Evolutionary conservation across 2,113 vertebrate genomes (phyloP), one percentile per base, ranked within the genome.

Genomic region (Melanerpes formicivorus): DNA sequence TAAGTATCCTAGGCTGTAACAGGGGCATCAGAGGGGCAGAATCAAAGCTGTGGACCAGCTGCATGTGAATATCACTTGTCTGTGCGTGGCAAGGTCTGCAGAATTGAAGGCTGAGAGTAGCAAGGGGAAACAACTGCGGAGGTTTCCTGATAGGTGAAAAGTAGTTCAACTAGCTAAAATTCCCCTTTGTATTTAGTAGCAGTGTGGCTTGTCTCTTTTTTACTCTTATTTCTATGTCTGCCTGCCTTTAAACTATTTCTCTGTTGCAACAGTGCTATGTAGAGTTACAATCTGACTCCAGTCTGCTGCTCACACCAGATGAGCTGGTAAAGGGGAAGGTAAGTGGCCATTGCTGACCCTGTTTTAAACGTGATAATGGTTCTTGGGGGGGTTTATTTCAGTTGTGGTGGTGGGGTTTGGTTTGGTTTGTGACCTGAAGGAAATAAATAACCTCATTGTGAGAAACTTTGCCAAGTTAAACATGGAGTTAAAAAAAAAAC

Each of bases 241-340:
- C 46, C 63, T 84, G 18, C 54, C 30, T 50, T 16, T 87, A 9
- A 62, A 46, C 42, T 67, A 7, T 64, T 27, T 29, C 79, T 87
- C n/a, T 88, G 5, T 70, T 54, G 7, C 63, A 69, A 93, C 91
- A 97, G 97, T 96, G 48, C 56, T 91, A 62, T 83, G 84, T 74
- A 37, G 94, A 91, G 56, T 56, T 93, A 37, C 64, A 88, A 54
- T 77, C 73, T 83, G 56, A 46, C 15, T 64, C 2, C 3, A 7
- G 42, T 46, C 64, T 74, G 50, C 80, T 92, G 65, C 72, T 86
- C 30, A 13, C 70, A 0, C 17, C 76, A 79, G 23, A 69, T 34
- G 71, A 85, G 25, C 77, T 7, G 3, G 13, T 71, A 8, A 60
- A 75, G 55, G 42, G 73, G 63, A 56, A 96, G 96, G 97, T 97